Evolutionary conservation across 2,888 invertebrate species (phyloP), one percentile per base, ranked within the genome.

Genomic region (Anoplius nigerrimus): DNA sequence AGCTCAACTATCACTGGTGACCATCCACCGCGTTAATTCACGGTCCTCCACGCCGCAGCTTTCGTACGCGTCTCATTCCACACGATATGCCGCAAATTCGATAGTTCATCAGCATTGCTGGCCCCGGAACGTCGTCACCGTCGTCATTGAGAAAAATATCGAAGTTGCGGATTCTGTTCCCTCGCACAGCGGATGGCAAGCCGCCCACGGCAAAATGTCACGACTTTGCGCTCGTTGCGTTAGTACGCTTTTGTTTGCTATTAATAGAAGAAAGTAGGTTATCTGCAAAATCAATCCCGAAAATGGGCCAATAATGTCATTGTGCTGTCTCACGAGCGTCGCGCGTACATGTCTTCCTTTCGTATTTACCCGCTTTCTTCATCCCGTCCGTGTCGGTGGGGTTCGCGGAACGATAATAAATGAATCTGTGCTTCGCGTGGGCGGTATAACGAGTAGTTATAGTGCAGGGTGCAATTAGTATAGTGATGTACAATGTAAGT

Each of bases 251-350:
- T 75, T 76, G 68, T 77, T 78, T 64, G 78, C 78, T 85, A 84
- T 83, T 79, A 81, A 82, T 83, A 83, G 84, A 34, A 75, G 64
- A 72, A 79, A 78, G 77, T 82, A 80, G 82, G 84, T 82, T 83
- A 77, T 76, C 72, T 45, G 58, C 61, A 76, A 82, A 82, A 85
- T 85, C 84, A 80, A 83, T 84, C 75, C 74, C 48, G 48, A 68
- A 74, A 75, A 74, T 73, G 63, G 63, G 64, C 58, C 64, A 70
- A 62, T 73, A 77, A 45, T 52, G 51, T 34, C 21, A 15, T n/a
- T 21, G 20, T 21, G 8, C n/a, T n/a, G 6, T 34, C 34, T 34
- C 4, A 34, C 11, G 11, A 34, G 11, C 20, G 18, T 8, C 56
- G 56, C 27, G 54, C 24, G 34, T 27, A 16, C 11, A 27, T 34